phyloP scores from a whole-genome alignment of 2,888 invertebrate genomes.

The Byasa hedistus region DNA sequence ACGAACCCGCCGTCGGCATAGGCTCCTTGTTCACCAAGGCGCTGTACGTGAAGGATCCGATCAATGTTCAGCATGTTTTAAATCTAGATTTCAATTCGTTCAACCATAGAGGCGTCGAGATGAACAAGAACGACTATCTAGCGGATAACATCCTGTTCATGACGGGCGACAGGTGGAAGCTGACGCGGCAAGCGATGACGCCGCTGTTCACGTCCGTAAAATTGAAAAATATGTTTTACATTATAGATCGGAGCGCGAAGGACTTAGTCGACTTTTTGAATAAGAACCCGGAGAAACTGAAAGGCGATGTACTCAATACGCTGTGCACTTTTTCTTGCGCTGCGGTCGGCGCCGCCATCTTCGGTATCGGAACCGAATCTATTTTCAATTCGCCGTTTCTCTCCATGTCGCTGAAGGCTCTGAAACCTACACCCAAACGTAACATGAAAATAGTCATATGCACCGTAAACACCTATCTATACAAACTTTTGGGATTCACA shows the following conservation, averaged over 20 bases:
- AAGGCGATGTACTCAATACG: constrained; percentile 21
- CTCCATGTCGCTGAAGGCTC: constrained; percentile 33
- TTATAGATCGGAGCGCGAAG: constrained; percentile 33
- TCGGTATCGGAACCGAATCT: constrained; percentile 15
- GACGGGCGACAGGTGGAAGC: constrained; percentile 37
- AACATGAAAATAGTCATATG: constrained; percentile 42
- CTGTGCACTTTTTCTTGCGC: constrained; percentile 34
- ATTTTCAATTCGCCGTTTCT: constrained; percentile 24
- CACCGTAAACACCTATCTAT: background rate
- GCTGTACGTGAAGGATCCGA: constrained; percentile 10
- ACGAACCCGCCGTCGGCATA: constrained; percentile 16
- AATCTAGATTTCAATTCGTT: constrained; percentile 13
- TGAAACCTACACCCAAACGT: constrained; percentile 23
- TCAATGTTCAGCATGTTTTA: constrained; percentile 17
- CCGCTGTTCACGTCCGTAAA: constrained; percentile 40
- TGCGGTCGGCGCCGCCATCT: constrained; percentile 31
- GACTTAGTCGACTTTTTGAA: constrained; percentile 32
- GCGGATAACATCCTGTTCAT: constrained; percentile 34
- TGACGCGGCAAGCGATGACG: constrained; percentile 38
- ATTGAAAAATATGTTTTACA: constrained; percentile 40
- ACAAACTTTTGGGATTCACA: constrained; percentile 9
- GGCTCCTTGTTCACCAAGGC: background rate
- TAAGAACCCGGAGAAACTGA: constrained; percentile 24
- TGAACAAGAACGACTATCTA: constrained; percentile 27
- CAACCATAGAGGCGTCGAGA: constrained; percentile 11